Evolutionary conservation across 2,888 invertebrate species (phyloP).

Genomic region (Hypsopygia costalis): DNA sequence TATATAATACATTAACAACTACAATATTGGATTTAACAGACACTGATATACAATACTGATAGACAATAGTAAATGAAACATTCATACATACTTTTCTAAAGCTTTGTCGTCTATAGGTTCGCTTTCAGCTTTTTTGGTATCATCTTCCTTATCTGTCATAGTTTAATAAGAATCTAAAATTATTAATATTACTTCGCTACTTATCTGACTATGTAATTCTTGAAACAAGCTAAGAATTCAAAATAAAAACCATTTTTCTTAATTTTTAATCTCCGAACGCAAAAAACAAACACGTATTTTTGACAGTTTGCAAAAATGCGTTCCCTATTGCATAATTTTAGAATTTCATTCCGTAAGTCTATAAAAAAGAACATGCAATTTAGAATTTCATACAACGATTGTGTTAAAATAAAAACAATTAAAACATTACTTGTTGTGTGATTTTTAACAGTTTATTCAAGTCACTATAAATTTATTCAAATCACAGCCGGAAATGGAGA

Average conservation of each 20-base stretch:
- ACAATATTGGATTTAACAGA: too few relatives aligned
- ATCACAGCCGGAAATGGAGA: too few relatives aligned
- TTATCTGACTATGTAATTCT: slow-evolving; percentile 13
- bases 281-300: slow-evolving; percentile 50
- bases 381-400: too few relatives aligned
- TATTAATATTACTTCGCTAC: slow-evolving; percentile 19
- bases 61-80: too few relatives aligned
- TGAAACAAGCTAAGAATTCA: slow-evolving; percentile 22
- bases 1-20: slow-evolving; percentile 18
- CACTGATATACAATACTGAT: not conserved
- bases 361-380: too few relatives aligned
- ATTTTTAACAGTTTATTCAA: too few relatives aligned
- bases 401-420: too few relatives aligned
- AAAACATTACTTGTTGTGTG: too few relatives aligned
- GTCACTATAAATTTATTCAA: too few relatives aligned
- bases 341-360: too few relatives aligned
- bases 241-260: slow-evolving; percentile 34
- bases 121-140: slow-evolving; percentile 59
- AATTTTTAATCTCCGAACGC: slow-evolving; percentile 24
- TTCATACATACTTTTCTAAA: slow-evolving; percentile 61
- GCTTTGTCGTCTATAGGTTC: slow-evolving; percentile 71
- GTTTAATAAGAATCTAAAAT: slow-evolving; percentile 42
- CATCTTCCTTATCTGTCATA: slow-evolving; percentile 76
- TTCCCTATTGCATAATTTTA: slow-evolving; percentile 14
- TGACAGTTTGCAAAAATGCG: slow-evolving; percentile 25